Conservation (phyloP, 2,888 invertebrate genomes). For the Galerucella nymphaeae region DNA sequence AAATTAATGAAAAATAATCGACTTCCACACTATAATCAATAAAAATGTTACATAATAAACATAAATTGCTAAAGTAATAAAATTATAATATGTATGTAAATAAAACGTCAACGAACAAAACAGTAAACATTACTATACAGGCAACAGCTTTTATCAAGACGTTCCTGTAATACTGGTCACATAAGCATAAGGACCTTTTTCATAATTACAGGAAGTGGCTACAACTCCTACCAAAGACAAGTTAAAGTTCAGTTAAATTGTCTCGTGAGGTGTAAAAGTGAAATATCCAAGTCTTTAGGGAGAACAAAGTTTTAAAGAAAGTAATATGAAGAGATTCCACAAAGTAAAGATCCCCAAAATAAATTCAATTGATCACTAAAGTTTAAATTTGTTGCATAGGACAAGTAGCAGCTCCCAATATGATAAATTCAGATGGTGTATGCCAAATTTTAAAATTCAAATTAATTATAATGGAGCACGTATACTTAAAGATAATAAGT, state of each 20-base stretch:
- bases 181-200: conserved; percentile 25
- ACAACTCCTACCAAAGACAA: not conserved
- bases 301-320: too few species aligned
- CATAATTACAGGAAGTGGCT: not conserved
- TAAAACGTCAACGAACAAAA: conserved; percentile 1
- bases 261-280: too few species aligned
- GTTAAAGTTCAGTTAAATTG: too few species aligned
- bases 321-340: too few species aligned
- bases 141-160: conserved; percentile 30
- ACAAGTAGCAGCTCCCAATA: not conserved
- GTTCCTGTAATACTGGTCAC: conserved; percentile 38
- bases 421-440: not conserved
- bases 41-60: conserved; percentile 27
- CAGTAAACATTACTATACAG: conserved; percentile 12
- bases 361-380: too few species aligned
- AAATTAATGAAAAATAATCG: conserved; percentile 12
- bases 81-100: conserved; percentile 21
- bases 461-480: not conserved
- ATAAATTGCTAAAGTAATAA: conserved; percentile 31
- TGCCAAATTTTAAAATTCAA: conserved; percentile 7
- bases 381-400: not conserved
- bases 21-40: conserved; percentile 21
- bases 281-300: too few species aligned
- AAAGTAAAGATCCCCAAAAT: too few species aligned
- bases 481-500: not conserved